These are phyloP conservation scores for Corythucha ciliata DNA, from an alignment of 2,888 invertebrate species.

Conservation along the genomic window DNA sequence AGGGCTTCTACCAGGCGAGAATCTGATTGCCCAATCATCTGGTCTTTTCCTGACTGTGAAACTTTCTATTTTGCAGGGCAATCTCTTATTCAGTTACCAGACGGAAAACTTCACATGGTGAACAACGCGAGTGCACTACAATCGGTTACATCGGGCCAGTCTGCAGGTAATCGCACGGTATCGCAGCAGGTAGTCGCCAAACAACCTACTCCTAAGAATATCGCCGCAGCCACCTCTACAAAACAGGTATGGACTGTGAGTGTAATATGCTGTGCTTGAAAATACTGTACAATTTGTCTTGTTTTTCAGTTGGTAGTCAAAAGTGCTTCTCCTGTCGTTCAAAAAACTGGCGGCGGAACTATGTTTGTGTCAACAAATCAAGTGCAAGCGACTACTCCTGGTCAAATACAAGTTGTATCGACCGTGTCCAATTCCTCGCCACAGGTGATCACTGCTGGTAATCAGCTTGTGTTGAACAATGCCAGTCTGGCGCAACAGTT, in stretches of 20 bases:
- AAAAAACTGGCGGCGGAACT: constrained; percentile 41
- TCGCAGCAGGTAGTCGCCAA: constrained; percentile 30
- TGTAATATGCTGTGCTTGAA: neutral
- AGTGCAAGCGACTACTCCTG: no score
- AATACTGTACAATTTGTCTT: neutral
- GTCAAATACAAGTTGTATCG: constrained; percentile 34
- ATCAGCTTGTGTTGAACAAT: constrained; percentile 71
- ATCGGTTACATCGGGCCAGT: constrained; percentile 22
- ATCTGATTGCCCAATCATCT: neutral
- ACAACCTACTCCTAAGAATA: neutral
- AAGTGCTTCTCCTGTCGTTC: constrained; percentile 40
- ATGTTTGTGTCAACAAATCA: constrained; percentile 43
- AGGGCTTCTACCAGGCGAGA: constrained; percentile 72
- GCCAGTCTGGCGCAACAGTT: constrained; percentile 69
- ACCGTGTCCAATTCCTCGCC: constrained; percentile 32
- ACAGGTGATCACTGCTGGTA: constrained; percentile 33
- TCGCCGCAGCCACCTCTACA: no score
- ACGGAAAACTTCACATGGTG: constrained; percentile 82
- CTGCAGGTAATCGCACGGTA: constrained; percentile 27
- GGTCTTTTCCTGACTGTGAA: neutral
- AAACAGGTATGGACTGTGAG: constrained; percentile 13
- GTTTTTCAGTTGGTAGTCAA: constrained; percentile 33
- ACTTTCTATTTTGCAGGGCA: constrained; percentile 48
- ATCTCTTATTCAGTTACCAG: constrained; percentile 84
- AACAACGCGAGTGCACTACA: constrained; percentile 41